A percentile compares a stretch with the other conserved stretches of the same genome.
These are phyloP conservation scores for Atta colombica DNA, from an alignment of 1,140 invertebrate genomes.

Conservation along the genomic window DNA sequence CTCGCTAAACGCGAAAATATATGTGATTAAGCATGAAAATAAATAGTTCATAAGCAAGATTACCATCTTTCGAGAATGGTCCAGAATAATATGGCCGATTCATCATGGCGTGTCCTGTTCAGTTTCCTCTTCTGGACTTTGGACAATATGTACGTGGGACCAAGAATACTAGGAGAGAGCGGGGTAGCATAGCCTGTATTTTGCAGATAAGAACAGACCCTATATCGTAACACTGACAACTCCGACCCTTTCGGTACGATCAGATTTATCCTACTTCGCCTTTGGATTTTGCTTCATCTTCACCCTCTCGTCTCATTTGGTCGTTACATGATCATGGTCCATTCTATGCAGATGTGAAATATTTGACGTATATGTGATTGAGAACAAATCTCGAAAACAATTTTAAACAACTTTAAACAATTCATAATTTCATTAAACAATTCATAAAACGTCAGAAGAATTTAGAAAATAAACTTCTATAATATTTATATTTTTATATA, in stretches of 20 bases:
- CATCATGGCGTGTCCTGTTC: slow-evolving; percentile 82
- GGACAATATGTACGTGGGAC: slow-evolving; percentile 55
- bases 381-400: slow-evolving; percentile 41
- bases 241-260: slow-evolving; percentile 64
- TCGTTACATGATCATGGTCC: slow-evolving; percentile 13
- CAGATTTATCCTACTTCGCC: slow-evolving; percentile 43
- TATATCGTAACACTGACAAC: slow-evolving; percentile 76
- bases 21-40: background rate
- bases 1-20: slow-evolving; percentile 1
- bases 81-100: slow-evolving; percentile 84
- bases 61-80: slow-evolving; percentile 74
- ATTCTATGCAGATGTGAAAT: slow-evolving; percentile 21
- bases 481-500: background rate
- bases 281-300: slow-evolving; percentile 29
- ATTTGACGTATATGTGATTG: slow-evolving; percentile 26
- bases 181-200: slow-evolving; percentile 80
- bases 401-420: too few relatives aligned
- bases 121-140: slow-evolving; percentile 68
- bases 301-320: slow-evolving; percentile 6
- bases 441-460: background rate
- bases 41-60: slow-evolving; percentile 6
- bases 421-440: background rate
- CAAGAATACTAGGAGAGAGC: slow-evolving; percentile 55
- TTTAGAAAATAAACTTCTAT: background rate
- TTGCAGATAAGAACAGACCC: slow-evolving; percentile 84